A percentile compares a stretch with the other conserved stretches of the same genome.
phyloP scores from a whole-genome alignment of 2,888 invertebrate species.

The Scelioninae gen. 1 region DNA sequence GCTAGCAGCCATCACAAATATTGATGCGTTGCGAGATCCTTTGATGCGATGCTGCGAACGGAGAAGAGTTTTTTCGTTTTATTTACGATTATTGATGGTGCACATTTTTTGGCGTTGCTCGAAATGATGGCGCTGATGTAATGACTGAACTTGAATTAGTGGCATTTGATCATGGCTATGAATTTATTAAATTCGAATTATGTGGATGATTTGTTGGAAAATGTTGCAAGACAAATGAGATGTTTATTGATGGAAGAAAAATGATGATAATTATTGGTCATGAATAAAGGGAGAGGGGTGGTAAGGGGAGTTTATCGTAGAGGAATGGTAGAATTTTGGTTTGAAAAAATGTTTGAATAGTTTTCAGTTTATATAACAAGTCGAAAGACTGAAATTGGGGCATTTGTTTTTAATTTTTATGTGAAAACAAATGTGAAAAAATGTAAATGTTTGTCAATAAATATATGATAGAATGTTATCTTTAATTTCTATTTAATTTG shows the following conservation, averaged over 20 bases:
- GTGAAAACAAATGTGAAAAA: no score
- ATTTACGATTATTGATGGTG: slow-evolving; percentile 5
- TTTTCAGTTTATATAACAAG: no score
- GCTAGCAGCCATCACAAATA: slow-evolving; percentile 6
- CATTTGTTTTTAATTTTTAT: no score
- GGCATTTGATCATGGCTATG: neutral
- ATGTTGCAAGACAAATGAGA: neutral
- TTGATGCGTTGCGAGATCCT: slow-evolving; percentile 9
- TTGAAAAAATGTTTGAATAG: no score
- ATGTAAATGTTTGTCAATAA: no score
- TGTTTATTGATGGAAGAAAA: neutral
- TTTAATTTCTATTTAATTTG: no score
- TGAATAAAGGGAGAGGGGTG: neutral
- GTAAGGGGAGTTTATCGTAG: neutral
- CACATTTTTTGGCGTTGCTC: neutral
- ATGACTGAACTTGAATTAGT: neutral
- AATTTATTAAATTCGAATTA: neutral
- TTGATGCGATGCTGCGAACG: slow-evolving; percentile 1
- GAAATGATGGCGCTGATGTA: neutral
- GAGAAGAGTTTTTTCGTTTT: neutral
- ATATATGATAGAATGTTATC: no score
- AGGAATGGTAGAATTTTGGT: no score
- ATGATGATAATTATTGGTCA: neutral
- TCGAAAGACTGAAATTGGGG: no score
- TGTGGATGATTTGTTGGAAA: neutral